Base-by-base conservation (phyloP, 1,140 invertebrate species). In the Proales similis region DNA sequence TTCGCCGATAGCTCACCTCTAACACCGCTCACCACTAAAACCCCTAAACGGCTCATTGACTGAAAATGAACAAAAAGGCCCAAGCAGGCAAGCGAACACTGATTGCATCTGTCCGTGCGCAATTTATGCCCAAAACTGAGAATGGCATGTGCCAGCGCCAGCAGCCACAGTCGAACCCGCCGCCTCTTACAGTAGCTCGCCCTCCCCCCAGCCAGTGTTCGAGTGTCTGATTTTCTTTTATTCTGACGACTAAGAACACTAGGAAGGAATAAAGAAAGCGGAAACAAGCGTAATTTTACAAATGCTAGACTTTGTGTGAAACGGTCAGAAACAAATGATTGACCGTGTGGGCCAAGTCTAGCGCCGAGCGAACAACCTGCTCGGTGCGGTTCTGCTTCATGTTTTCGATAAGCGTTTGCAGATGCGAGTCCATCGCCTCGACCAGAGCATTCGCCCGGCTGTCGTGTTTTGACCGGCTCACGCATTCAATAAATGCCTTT, bases 361-460 rank as follows among this genome's bases (percentile, higher is more conserved):
- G 36, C 0, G 33, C 36, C 22, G 11, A 12, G 20, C 20, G 39
- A 42, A 57, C 32, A 0, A 57, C 51, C n/a, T 42, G 39, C 32
- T 57, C 51, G 17, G n/a, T 42, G 39, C 51, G 7, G n/a, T 57
- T 57, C 51, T 42, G 39, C 30, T 57, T 57, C 3, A 57, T 9
- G 26, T 57, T 42, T 29, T 57, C 39, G 4, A 57, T 39, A 36
- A 57, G 11, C 19, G 51, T 42, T n/a, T 57, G 39, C 4, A 57
- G 5, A 39, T 42, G 45, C 32, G 39, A 42, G 39, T 57, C 51
- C 17, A 57, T 42, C 20, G 39, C 51, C 4, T 57, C 51, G 2
- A 57, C 36, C 19, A 42, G 51, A 29, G 39, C 51, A 26, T 39
- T 57, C n/a, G 45, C 22, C 11, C 7, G 26, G 17, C 17, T 6